Evolutionary conservation across 2,113 vertebrate species (phyloP), one percentile per base, ranked within the genome.

Genomic region (Pelmatolapia mariae): DNA sequence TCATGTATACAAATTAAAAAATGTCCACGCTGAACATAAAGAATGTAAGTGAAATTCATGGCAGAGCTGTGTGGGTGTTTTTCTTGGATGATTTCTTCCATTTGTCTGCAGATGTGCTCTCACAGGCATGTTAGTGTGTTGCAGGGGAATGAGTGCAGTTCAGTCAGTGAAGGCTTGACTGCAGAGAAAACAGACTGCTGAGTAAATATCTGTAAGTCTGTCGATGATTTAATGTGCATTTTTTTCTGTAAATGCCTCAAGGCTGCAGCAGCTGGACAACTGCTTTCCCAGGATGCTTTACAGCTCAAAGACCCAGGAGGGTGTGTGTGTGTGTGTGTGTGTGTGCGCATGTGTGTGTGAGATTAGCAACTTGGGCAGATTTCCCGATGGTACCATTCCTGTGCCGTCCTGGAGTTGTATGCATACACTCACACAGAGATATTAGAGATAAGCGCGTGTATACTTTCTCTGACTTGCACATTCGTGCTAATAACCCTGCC

Each of bases 241-340:
- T 79, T 59, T 11, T 33, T 12, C 87, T 33, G 68, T 24, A 31
- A 87, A 83, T 2, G 84, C 85, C 91, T 71, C 38, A 1, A 87
- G 89, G 89, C 89, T 85, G 91, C 86, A 89, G 89, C 91, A 92
- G 89, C 89, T 92, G 91, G 89, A 83, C 91, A 36, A 81, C 53
- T 43, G 47, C 63, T 90, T 88, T 88, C 91, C 91, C 86, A 86
- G 84, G 82, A 92, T 81, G 84, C 89, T 87, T 89, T 80, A 90
- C 89, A 90, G 89, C 91, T 78, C 86, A 45, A 8, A 86, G 61
- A 61, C 73, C 86, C 88, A 6, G 71, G 59, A 26, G 83, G 54
- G 18, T 1, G 33, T 4, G n/a, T 16, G 56, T 16, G 56, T 8
- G 54, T 26, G 16, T 10, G 45, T 56, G 84, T 31, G 36, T 52